Conservation (phyloP, 2,113 vertebrate species). For the Melospiza melodia region DNA sequence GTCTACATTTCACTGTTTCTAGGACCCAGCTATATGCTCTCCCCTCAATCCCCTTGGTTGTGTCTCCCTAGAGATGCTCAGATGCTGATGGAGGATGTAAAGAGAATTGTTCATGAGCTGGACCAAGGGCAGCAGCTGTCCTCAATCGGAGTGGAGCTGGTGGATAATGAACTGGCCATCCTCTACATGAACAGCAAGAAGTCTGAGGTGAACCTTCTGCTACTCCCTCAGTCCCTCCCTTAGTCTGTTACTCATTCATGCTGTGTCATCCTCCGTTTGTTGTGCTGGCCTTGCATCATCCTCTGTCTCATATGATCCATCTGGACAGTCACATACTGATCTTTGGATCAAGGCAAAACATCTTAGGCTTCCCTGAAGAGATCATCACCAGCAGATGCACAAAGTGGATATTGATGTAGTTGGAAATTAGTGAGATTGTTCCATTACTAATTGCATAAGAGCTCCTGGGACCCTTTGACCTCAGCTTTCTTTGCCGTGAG, state of each 20-base stretch:
- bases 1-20: background rate
- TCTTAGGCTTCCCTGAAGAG: background rate
- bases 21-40: background rate
- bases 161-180: constrained; percentile 93
- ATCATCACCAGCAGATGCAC: background rate
- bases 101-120: constrained; percentile 91
- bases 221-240: background rate
- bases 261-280: background rate
- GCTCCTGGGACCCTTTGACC: background rate
- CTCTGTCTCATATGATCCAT: background rate
- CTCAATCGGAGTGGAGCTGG: constrained; percentile 90
- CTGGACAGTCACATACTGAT: background rate
- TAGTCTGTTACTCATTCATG: background rate
- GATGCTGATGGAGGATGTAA: constrained; percentile 98
- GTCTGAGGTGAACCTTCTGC: constrained; percentile 84
- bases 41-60: background rate
- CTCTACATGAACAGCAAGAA: constrained; percentile 99
- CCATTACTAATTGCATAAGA: background rate
- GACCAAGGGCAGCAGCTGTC: constrained; percentile 93
- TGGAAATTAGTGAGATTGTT: background rate
- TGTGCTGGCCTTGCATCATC: background rate
- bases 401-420: background rate
- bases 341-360: background rate
- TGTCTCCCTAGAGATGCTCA: constrained; percentile 87
- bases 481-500: background rate